Conservation (phyloP, 1,140 invertebrate species). For the Liolophura sinensis region DNA sequence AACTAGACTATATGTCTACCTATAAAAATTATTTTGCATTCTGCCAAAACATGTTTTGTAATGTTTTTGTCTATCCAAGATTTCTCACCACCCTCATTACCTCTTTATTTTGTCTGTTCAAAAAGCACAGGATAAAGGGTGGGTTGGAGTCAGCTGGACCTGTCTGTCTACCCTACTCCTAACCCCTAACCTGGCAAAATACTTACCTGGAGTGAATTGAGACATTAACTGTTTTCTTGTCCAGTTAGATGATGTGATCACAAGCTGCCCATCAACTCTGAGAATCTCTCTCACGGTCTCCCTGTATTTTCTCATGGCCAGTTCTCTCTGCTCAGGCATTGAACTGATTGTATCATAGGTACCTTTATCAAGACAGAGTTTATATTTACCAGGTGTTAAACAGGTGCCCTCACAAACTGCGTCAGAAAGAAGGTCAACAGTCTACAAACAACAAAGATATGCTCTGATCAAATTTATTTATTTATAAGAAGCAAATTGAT, state of each 20-base stretch:
- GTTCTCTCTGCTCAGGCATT: slow-evolving; percentile 69
- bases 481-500: too few relatives aligned
- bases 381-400: slow-evolving; percentile 32
- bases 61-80: too few relatives aligned
- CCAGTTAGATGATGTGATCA: slow-evolving; percentile 95
- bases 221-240: slow-evolving; percentile 78
- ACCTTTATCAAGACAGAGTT: slow-evolving; percentile 78
- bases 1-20: too few relatives aligned
- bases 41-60: too few relatives aligned
- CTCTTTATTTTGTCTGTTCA: too few relatives aligned
- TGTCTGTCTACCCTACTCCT: slow-evolving; percentile 20
- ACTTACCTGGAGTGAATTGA: slow-evolving; percentile 68
- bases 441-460: slow-evolving; percentile 18
- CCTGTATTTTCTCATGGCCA: slow-evolving; percentile 71
- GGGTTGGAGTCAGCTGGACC: slow-evolving; percentile 21
- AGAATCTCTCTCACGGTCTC: slow-evolving; percentile 69
- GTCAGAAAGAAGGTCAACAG: slow-evolving; percentile 31
- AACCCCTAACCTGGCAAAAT: background rate
- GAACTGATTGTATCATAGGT: slow-evolving; percentile 92
- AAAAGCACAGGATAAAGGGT: too few relatives aligned
- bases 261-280: slow-evolving; percentile 68
- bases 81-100: too few relatives aligned
- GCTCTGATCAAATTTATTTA: too few relatives aligned
- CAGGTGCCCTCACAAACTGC: slow-evolving; percentile 19
- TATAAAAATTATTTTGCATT: too few relatives aligned